Conservation (phyloP, 2,113 vertebrate species). For the Sminthopsis crassicaudata region DNA sequence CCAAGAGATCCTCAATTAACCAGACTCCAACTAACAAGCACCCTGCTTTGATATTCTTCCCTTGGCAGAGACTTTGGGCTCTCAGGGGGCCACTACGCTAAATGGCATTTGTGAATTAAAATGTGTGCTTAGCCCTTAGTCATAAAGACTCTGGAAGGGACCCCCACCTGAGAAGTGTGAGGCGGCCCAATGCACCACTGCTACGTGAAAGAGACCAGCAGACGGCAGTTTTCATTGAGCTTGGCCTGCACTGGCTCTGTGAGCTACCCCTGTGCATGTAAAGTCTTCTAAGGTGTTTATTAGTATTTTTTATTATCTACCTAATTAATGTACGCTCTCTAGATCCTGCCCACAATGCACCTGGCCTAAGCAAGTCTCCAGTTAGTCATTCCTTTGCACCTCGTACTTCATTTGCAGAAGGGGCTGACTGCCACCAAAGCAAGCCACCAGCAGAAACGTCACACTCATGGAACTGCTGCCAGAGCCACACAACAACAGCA, state of each 20-base stretch:
- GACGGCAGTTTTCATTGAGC: not conserved
- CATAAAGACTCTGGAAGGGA: not conserved
- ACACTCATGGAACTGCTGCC: not conserved
- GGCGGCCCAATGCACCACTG: not conserved
- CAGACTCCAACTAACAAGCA: not conserved
- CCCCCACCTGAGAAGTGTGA: not conserved
- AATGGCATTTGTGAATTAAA: not conserved
- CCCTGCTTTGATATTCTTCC: not conserved
- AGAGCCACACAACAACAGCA: not conserved
- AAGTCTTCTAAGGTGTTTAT: not conserved
- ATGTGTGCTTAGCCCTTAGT: not conserved
- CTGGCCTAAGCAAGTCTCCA: not conserved
- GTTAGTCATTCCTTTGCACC: not conserved
- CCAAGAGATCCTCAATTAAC: not conserved
- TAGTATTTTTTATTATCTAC: not conserved
- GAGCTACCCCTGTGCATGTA: not conserved
- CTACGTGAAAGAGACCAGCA: not conserved
- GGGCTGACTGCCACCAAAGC: not conserved
- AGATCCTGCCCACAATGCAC: not conserved
- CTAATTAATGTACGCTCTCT: not conserved
- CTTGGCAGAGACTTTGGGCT: not conserved
- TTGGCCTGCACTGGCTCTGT: not conserved
- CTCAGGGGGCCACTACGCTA: not conserved
- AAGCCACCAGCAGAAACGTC: not conserved
- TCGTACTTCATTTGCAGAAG: not conserved